phyloP scores from a whole-genome alignment of 2,888 invertebrate genomes.

The Microctonus brassicae region DNA sequence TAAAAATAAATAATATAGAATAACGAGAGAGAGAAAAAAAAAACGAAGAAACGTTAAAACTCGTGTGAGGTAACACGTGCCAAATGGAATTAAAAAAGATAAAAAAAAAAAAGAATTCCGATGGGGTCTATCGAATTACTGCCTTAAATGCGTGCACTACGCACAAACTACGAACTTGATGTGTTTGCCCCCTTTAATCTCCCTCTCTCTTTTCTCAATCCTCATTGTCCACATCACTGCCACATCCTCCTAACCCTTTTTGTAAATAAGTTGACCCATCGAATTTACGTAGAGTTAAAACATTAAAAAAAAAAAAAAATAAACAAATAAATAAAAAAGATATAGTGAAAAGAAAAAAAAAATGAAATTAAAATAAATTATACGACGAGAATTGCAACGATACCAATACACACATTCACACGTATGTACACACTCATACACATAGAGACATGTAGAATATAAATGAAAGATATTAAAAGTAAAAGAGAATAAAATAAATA shows the following conservation, averaged over 20 bases:
- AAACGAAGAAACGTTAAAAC: conserved; percentile 44
- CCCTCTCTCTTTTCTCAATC: conserved; percentile 5
- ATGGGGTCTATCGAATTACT: conserved; percentile 52
- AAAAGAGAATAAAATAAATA: conserved; percentile 18
- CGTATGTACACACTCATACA: no score
- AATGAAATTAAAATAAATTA: conserved; percentile 39
- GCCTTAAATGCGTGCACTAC: conserved; percentile 51
- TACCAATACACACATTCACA: conserved; percentile 35
- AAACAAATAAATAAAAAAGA: conserved; percentile 32
- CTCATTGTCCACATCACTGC: conserved; percentile 11
- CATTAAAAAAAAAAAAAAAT: conserved; percentile 18
- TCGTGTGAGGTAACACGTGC: conserved; percentile 40
- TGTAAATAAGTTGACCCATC: conserved; percentile 36
- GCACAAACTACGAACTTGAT: conserved; percentile 32
- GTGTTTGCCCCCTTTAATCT: conserved; percentile 31
- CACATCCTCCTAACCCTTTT: background rate
- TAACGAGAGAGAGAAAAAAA: conserved; percentile 32
- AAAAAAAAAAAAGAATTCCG: conserved; percentile 44
- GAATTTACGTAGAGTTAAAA: conserved; percentile 34
- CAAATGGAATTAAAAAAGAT: conserved; percentile 37
- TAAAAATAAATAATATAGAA: conserved; percentile 12
- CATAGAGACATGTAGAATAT: conserved; percentile 29
- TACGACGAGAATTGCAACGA: conserved; percentile 39
- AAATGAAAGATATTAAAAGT: conserved; percentile 38
- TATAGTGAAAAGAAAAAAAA: conserved; percentile 24